Base-by-base conservation (phyloP, 2,113 vertebrate genomes). In the Morone chrysops region DNA sequence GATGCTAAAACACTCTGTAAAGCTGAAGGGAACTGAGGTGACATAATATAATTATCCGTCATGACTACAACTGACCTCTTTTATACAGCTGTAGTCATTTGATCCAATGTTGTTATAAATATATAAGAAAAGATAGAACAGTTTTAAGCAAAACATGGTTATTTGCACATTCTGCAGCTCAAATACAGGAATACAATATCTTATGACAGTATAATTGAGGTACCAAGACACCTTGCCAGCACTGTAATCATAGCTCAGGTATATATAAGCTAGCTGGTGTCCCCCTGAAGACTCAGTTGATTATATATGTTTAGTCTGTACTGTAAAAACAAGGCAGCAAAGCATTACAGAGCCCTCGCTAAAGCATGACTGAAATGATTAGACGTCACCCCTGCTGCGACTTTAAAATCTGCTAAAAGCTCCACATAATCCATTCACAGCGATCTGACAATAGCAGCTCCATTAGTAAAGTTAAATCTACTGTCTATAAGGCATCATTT, bases 361-460 rank as follows among this genome's bases (percentile, higher is more conserved):
- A 12, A 66, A 51, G 47, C 74, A 48, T 2, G 12, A 57, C 25
- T 67, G 17, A 74, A 69, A 79, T n/a, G 17, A 78, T 60, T 45
- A 47, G 25, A 81, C 13, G 6, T n/a, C 40, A 54, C 31, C 60
- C 13, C 56, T 72, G 36, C 80, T 69, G 48, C 56, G 51, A 36
- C n/a, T 18, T 9, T 61, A 67, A 69, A 61, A 78, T 69, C 78
- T 68, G 16, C 43, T 86, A 68, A 90, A 82, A 87, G 68, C 87
- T 50, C 36, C 43, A 56, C 13, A n/a, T 75, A 67, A 65, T 57
- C 56, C 47, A 62, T 50, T 81, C n/a, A 63, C 47, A 48, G 41
- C 48, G 51, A 78, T 75, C 70, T 50, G 48, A 81, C 48, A 43
- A 38, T 40, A 16, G 53, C 0, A 2, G 60, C 61, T 57, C n/a